Evolutionary conservation across 2,797 vertebrate genomes (phyloP).

Genomic region (Bryconaethiops microstoma): DNA sequence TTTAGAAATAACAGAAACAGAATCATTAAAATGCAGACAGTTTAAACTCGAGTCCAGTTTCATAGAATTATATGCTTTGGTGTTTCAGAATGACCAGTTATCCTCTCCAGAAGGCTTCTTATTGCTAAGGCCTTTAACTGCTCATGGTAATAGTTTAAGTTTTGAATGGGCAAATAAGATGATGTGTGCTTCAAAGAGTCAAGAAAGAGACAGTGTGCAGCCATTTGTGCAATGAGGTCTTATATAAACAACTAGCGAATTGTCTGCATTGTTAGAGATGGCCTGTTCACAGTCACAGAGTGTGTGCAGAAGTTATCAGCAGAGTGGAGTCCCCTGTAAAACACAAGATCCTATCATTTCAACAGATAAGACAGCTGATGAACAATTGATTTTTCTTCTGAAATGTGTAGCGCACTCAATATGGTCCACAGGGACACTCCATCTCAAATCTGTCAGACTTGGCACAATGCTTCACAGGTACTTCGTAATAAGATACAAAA

Average conservation of each 20-base stretch:
- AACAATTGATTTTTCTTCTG: background rate
- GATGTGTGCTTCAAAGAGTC: background rate
- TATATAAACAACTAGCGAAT: background rate
- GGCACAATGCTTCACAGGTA: background rate
- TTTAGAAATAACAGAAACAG: no score
- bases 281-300: background rate
- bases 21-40: no score
- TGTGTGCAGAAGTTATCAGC: background rate
- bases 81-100: background rate
- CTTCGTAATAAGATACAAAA: background rate
- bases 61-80: background rate
- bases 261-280: background rate
- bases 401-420: background rate
- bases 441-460: background rate
- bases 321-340: background rate
- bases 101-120: no score
- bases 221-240: background rate
- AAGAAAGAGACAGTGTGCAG: background rate
- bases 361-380: background rate
- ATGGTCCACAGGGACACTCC: background rate
- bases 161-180: constrained; percentile 4
- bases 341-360: background rate
- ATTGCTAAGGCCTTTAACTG: background rate
- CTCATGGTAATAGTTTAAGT: background rate
- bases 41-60: no score